phyloP scores from a whole-genome alignment of 2,797 vertebrate species.

The Gymnoscopelus microlampas region DNA sequence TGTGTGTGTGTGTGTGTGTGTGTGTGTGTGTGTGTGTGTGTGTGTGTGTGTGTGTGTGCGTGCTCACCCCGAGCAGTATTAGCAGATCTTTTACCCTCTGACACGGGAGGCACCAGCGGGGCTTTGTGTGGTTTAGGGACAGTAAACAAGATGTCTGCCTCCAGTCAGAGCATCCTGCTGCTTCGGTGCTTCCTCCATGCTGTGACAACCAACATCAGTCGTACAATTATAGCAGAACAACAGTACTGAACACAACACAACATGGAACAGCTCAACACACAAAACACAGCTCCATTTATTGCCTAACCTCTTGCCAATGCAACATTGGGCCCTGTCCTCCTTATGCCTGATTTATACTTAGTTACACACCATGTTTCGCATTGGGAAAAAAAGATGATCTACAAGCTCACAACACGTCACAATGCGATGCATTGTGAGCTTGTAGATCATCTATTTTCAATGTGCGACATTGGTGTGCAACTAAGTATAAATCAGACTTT shows the following conservation, averaged over 20 bases:
- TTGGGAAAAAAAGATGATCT: too few species aligned
- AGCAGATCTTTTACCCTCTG: constrained; percentile 41
- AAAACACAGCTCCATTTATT: too few species aligned
- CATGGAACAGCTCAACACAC: neutral
- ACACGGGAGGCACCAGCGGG: constrained; percentile 47
- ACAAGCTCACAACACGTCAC: too few species aligned
- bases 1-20: constrained; percentile 8
- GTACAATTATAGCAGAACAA: neutral
- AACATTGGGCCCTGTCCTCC: too few species aligned
- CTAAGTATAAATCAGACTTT: too few species aligned
- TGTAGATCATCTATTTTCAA: too few species aligned
- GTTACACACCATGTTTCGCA: too few species aligned
- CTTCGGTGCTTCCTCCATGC: constrained; percentile 69
- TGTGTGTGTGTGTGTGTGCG: constrained; percentile 8
- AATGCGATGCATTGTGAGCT: too few species aligned
- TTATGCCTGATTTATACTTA: too few species aligned
- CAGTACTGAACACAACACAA: neutral
- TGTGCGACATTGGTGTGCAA: too few species aligned
- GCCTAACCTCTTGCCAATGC: too few species aligned
- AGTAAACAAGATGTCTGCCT: constrained; percentile 65
- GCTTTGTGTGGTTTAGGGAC: constrained; percentile 64
- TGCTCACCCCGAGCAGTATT: constrained; percentile 33
- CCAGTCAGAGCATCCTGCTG: constrained; percentile 67
- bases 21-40: constrained; percentile 23
- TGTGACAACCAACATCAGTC: constrained; percentile 50